These are phyloP conservation scores for Brachypalpus laphriformis DNA, from an alignment of 2,888 invertebrate species.

Conservation along the genomic window DNA sequence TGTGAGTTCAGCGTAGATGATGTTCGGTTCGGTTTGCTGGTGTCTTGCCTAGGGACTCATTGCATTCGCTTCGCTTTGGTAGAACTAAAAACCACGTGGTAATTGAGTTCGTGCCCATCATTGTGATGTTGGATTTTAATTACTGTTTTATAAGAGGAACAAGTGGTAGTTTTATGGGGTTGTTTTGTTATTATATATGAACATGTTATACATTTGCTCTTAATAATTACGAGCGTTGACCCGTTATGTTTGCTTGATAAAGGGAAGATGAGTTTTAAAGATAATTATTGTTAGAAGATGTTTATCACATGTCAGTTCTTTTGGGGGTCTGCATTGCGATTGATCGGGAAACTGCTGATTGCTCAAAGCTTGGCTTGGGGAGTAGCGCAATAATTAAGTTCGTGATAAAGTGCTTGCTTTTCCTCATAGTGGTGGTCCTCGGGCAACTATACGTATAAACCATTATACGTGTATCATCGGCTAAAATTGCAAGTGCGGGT, in stretches of 20 bases:
- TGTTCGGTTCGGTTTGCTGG: slow-evolving; percentile 48
- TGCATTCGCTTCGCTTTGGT: slow-evolving; percentile 11
- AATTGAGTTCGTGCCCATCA: slow-evolving; percentile 31
- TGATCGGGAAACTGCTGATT: too few relatives aligned
- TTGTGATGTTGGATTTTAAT: slow-evolving; percentile 39
- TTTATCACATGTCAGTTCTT: too few relatives aligned
- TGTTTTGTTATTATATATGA: not conserved
- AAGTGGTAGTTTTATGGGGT: not conserved
- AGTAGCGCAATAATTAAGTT: too few relatives aligned
- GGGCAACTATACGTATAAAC: too few relatives aligned
- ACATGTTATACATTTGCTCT: not conserved
- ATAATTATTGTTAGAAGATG: not conserved
- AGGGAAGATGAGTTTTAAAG: not conserved
- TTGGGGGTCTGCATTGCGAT: too few relatives aligned
- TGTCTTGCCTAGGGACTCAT: slow-evolving; percentile 68
- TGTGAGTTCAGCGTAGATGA: slow-evolving; percentile 47
- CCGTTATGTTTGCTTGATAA: not conserved
- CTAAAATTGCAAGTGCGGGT: too few relatives aligned
- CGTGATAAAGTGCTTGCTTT: too few relatives aligned
- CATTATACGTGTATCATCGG: too few relatives aligned
- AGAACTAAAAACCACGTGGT: slow-evolving; percentile 23
- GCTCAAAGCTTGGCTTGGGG: too few relatives aligned
- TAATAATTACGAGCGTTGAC: not conserved
- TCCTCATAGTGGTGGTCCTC: too few relatives aligned
- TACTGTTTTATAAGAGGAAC: slow-evolving; percentile 39